Conservation (phyloP, 2,888 invertebrate genomes). For the Diabrotica balteata region DNA sequence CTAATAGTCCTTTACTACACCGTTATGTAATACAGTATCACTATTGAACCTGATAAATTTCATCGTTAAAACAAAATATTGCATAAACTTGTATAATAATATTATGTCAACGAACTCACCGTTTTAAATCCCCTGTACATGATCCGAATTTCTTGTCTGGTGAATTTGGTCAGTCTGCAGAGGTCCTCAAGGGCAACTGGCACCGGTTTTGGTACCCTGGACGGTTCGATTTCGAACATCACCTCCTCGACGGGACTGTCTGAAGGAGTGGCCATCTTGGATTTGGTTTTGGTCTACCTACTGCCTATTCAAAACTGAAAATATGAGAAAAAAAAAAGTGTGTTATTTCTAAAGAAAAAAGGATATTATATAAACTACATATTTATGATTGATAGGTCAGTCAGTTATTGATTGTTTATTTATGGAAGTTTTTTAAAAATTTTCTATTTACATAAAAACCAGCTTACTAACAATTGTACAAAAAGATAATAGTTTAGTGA, state of each 20-base stretch:
- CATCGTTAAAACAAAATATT: too few relatives aligned
- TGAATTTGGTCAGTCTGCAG: slow-evolving; percentile 93
- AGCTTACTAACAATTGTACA: too few relatives aligned
- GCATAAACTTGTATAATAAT: not conserved
- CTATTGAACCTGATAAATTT: too few relatives aligned
- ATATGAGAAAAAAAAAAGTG: not conserved
- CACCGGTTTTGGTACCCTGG: slow-evolving; percentile 79
- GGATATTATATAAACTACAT: too few relatives aligned
- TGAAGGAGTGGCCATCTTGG: slow-evolving; percentile 81
- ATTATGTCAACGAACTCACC: slow-evolving; percentile 64
- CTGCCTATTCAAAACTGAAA: not conserved
- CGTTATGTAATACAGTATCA: too few relatives aligned
- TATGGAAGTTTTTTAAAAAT: too few relatives aligned
- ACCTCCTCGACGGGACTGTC: slow-evolving; percentile 88
- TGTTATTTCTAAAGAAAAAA: too few relatives aligned
- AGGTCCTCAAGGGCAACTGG: slow-evolving; percentile 90
- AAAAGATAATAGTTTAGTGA: too few relatives aligned
- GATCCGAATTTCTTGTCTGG: slow-evolving; percentile 92
- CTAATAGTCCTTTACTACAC: too few relatives aligned
- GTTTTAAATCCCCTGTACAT: slow-evolving; percentile 98
- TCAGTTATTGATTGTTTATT: too few relatives aligned
- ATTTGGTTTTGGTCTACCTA: not conserved
- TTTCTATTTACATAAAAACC: too few relatives aligned
- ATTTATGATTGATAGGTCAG: too few relatives aligned
- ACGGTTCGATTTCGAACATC: slow-evolving; percentile 84